These are phyloP conservation scores for Nannoperca obscura DNA, from an alignment of 2,797 vertebrate genomes.

Conservation along the genomic window DNA sequence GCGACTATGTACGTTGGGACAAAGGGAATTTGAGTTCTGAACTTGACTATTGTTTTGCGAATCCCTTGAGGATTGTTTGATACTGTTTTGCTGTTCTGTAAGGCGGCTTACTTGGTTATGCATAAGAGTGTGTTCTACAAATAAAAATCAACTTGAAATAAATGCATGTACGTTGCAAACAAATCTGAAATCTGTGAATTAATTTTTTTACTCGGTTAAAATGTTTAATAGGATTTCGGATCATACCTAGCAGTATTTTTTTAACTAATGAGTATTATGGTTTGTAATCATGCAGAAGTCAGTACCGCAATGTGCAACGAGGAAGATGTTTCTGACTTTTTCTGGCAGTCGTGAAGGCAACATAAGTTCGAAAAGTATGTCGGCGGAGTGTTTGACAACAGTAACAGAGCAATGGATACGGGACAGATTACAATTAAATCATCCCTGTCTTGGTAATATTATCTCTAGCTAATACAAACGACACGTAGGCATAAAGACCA, in stretches of 20 bases:
- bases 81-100: background rate
- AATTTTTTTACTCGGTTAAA: no score
- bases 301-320: rapidly evolving
- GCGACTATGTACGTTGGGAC: rapidly evolving
- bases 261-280: no score
- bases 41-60: background rate
- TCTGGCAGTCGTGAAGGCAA: constrained; percentile 27
- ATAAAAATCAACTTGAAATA: constrained; percentile 13
- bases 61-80: background rate
- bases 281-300: no score
- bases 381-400: constrained; percentile 74
- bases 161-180: background rate
- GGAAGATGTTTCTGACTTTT: background rate
- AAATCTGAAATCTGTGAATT: background rate
- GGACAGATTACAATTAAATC: constrained; percentile 76
- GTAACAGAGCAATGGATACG: constrained; percentile 86
- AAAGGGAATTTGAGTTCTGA: background rate
- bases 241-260: background rate
- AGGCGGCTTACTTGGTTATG: background rate
- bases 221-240: background rate
- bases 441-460: constrained; percentile 78
- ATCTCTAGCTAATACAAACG: no score
- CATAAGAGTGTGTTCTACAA: background rate
- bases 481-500: background rate
- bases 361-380: constrained; percentile 84